Percentiles rank a stretch among this genome's conserved stretches.
Conservation (phyloP, 2,113 vertebrate species). For the Heliornis fulica region DNA sequence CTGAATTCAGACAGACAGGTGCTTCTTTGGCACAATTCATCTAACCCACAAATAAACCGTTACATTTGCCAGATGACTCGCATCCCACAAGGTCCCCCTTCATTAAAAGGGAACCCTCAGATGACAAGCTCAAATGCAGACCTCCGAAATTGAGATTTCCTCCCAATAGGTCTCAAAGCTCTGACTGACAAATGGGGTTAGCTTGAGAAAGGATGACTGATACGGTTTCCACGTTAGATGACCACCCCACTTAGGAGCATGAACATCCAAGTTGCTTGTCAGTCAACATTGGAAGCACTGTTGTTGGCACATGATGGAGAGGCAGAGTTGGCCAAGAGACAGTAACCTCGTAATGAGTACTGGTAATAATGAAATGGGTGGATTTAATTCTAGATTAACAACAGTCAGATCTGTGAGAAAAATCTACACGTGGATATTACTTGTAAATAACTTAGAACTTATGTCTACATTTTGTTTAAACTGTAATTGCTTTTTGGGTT, state of each 20-base stretch:
- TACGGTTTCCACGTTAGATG: neutral
- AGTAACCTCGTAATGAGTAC: neutral
- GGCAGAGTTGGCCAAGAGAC: neutral
- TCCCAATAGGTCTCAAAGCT: neutral
- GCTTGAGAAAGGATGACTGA: neutral
- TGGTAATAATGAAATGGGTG: neutral
- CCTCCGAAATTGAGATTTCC: neutral
- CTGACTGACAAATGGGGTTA: neutral
- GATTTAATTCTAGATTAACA: neutral
- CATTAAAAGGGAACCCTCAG: neutral
- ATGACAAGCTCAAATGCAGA: neutral
- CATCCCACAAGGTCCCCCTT: neutral
- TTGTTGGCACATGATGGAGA: neutral
- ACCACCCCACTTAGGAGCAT: neutral
- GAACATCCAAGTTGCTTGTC: neutral
- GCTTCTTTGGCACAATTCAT: neutral
- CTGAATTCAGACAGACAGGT: neutral
- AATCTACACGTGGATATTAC: neutral
- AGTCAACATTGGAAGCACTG: neutral
- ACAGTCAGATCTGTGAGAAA: neutral
- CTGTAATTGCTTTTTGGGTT: neutral
- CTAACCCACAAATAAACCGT: neutral
- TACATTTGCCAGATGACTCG: neutral
- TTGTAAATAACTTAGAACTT: neutral
- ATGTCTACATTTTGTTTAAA: neutral